Evolutionary conservation across 2,797 vertebrate genomes (phyloP).

Genomic region (Rachycentron canadum): DNA sequence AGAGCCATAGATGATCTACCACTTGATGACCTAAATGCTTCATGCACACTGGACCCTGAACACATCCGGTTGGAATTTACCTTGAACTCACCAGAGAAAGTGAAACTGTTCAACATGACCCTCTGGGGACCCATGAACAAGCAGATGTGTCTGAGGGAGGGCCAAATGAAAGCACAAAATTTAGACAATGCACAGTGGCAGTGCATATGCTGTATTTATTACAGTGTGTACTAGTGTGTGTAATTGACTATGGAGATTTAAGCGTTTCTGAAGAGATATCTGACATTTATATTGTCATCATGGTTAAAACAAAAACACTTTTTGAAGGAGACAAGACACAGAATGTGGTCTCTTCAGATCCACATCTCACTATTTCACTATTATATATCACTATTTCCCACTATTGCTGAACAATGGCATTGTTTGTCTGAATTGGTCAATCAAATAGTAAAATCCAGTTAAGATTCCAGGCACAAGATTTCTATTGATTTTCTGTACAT

Average conservation of each 20-base stretch:
- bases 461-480: no score
- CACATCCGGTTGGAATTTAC: constrained; percentile 57
- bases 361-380: constrained; percentile 18
- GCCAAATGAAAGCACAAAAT: constrained; percentile 56
- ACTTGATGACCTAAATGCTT: constrained; percentile 18
- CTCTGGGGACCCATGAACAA: constrained; percentile 54
- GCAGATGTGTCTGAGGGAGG: constrained; percentile 64
- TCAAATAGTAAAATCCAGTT: no score
- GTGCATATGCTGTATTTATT: not conserved
- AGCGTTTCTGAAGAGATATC: not conserved
- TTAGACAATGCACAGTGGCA: not conserved
- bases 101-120: constrained; percentile 17
- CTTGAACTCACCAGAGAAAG: constrained; percentile 56
- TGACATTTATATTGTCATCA: not conserved
- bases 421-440: not conserved
- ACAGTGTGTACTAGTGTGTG: not conserved
- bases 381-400: not conserved
- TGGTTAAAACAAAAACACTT: not conserved
- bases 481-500: no score
- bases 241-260: not conserved
- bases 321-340: not conserved
- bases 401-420: not conserved
- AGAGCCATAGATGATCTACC: not conserved
- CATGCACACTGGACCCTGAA: constrained; percentile 38
- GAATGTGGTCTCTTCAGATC: not conserved